These are phyloP conservation scores for Syngnathus acus DNA, from an alignment of 2,797 vertebrate genomes.

Conservation along the genomic window DNA sequence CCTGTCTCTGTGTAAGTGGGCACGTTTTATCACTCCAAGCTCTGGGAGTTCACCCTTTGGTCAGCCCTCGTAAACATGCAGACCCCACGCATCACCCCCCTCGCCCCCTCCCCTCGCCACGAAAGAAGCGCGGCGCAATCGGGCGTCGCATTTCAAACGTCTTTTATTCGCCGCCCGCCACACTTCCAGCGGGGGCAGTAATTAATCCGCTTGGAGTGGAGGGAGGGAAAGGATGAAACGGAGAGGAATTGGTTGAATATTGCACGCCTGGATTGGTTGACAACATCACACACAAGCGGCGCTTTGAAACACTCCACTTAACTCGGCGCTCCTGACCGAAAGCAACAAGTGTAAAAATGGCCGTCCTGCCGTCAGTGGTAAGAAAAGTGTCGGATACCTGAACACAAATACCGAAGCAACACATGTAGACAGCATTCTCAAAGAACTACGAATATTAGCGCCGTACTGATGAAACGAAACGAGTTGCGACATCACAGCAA, in stretches of 20 bases:
- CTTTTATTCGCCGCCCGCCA: conserved; percentile 58
- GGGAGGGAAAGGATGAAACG: neutral
- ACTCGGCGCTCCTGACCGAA: too few relatives aligned
- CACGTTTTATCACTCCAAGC: conserved; percentile 49
- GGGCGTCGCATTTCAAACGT: conserved; percentile 61
- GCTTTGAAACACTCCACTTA: neutral
- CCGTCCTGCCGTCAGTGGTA: too few relatives aligned
- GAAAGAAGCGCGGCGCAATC: conserved; percentile 47
- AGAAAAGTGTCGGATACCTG: too few relatives aligned
- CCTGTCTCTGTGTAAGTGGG: conserved; percentile 43
- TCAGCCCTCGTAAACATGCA: conserved; percentile 44
- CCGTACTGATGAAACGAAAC: too few relatives aligned
- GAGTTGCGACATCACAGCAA: too few relatives aligned
- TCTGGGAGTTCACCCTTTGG: conserved; percentile 46
- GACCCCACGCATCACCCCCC: neutral
- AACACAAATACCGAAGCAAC: too few relatives aligned
- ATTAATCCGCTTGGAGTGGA: conserved; percentile 63
- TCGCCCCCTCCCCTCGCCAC: conserved; percentile 26
- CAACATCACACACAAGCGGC: neutral
- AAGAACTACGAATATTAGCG: too few relatives aligned
- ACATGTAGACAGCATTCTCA: too few relatives aligned
- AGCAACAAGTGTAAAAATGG: too few relatives aligned
- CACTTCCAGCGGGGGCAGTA: conserved; percentile 59
- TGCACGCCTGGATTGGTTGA: neutral
- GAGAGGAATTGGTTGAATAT: neutral